Conservation (phyloP, 2,888 invertebrate species). For the Pseudolycoriella hygida region DNA sequence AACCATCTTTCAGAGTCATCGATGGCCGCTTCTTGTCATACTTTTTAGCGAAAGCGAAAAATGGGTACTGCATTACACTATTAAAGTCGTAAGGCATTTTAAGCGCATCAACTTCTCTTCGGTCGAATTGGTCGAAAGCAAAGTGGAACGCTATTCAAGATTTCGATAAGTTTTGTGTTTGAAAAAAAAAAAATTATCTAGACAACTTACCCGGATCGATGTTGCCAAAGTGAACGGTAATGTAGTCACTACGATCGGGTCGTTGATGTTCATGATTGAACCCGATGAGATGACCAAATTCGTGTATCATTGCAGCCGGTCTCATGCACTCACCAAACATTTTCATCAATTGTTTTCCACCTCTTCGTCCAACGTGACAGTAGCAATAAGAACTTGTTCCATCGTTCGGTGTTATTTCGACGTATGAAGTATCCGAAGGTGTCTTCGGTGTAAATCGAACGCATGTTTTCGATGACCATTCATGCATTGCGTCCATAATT, state of each 20-base stretch:
- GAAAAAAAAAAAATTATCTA: no score
- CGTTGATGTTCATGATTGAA: conserved; percentile 99
- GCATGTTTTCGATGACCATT: no score
- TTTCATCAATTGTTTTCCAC: conserved; percentile 86
- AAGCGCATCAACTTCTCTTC: conserved; percentile 80
- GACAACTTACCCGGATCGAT: no score
- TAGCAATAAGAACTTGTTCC: no score
- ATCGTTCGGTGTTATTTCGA: no score
- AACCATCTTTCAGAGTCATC: no score
- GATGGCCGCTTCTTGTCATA: no score
- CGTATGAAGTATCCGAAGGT: no score
- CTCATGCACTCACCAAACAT: conserved; percentile 98
- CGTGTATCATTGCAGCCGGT: conserved; percentile 95
- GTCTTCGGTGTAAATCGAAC: no score
- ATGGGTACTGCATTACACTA: conserved; percentile 89
- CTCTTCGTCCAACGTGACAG: conserved; percentile 82
- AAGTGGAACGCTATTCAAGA: conserved; percentile 32
- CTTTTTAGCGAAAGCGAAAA: no score
- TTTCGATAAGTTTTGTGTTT: conserved; percentile 58
- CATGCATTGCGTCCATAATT: no score
- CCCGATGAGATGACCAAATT: conserved; percentile 88
- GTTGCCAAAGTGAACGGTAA: no score
- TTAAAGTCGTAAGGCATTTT: conserved; percentile 89
- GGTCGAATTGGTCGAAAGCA: conserved; percentile 42
- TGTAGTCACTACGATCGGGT: conserved; percentile 83